A percentile compares a stretch with the other conserved stretches of the same genome.
Evolutionary conservation across 2,113 vertebrate genomes (phyloP).

Genomic region (Vireo altiloquus): DNA sequence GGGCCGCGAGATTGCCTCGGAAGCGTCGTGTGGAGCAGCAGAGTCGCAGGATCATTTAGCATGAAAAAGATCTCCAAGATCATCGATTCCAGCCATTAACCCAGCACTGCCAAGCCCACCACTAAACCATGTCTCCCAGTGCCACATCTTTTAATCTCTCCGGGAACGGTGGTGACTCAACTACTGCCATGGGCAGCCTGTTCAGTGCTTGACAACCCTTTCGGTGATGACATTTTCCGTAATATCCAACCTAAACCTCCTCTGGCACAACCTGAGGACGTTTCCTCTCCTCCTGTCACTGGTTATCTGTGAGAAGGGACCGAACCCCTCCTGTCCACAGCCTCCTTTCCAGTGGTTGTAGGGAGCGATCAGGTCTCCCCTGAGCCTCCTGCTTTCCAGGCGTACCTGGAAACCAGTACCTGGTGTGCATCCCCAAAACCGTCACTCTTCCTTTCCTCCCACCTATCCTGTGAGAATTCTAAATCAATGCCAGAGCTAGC

Average conservation of each 20-base stretch:
- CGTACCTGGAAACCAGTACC: background rate
- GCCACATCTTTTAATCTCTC: background rate
- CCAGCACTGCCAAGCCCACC: background rate
- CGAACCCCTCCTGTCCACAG: background rate
- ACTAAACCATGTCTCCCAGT: rapidly evolving
- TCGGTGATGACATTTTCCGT: background rate
- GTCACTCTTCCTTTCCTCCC: rapidly evolving
- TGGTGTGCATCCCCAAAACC: rapidly evolving
- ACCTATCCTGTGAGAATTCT: rapidly evolving
- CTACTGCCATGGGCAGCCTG: background rate
- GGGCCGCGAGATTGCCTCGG: rapidly evolving
- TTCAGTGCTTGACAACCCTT: rapidly evolving
- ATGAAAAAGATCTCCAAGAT: background rate
- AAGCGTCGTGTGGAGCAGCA: rapidly evolving
- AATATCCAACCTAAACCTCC: rapidly evolving
- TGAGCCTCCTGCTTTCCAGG: no score
- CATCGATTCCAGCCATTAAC: background rate
- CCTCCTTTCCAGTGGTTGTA: background rate
- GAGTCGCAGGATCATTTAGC: rapidly evolving
- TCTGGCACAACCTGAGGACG: no score
- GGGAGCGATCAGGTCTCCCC: background rate
- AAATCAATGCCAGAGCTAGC: rapidly evolving
- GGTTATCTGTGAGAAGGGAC: background rate
- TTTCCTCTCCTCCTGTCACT: background rate
- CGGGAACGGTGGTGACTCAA: background rate